Evolutionary conservation across 2,888 invertebrate species (phyloP), one percentile per base, ranked within the genome.

Genomic region (Gerris lacustris): DNA sequence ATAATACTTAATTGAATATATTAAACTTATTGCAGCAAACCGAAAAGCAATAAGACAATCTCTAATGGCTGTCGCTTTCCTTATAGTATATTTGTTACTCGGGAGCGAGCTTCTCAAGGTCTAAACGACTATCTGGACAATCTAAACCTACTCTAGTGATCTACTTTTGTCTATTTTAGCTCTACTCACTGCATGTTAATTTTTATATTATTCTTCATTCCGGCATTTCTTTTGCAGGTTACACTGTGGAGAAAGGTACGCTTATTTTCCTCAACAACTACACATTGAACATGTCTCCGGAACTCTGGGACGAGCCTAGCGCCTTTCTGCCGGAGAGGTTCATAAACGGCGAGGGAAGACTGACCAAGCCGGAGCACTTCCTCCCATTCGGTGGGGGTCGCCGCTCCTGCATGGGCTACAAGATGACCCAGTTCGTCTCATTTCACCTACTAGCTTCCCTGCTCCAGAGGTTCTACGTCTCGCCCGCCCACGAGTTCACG

Each of bases 221-320:
- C 31, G 31, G 31, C 31, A 31, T 31, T 55, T 55, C 15, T 55
- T 55, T 80, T 81, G 0, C 79, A 87, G 87, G 85, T 55, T 87
- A 82, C 78, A 79, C 79, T 76, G 84, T 88, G 9, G 82, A 84
- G 71, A 85, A 87, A 77, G 86, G 85, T 73, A 84, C 86, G 0
- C 82, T 88, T 74, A 82, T 88, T 9, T 86, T 88, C 77, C 80
- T 88, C 45, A 88, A 88, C 79, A 88, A 87, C 76, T 87, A 86
- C 79, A 86, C 87, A 55, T 79, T 88, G 63, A 87, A 86, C 79
- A 85, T 86, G 83, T 86, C 86, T 7, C 80, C 83, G 2, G 80
- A 84, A 44, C 79, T 86, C n/a, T 88, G 88, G 88, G 79, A 79
- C 0, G 79, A 83, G 43, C 88, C 88, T 0, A 79, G 83, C 47